A percentile compares a stretch with the other conserved stretches of the same genome.
Evolutionary conservation across 2,888 invertebrate species (phyloP).

Genomic region (Xestobium rufovillosum): DNA sequence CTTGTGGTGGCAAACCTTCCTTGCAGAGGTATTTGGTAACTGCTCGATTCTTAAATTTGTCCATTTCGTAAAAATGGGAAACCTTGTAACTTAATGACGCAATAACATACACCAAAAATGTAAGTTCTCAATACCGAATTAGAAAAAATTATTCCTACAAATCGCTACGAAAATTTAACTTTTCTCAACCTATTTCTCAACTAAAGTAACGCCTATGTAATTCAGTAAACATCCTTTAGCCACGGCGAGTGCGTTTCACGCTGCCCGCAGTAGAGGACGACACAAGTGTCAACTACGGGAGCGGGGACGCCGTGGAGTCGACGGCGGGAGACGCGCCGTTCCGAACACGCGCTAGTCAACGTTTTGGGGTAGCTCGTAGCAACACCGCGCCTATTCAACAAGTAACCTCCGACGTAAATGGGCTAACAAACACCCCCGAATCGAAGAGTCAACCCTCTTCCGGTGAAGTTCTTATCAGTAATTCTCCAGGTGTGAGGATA

Average conservation of each 20-base stretch:
- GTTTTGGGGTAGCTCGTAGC: too few relatives aligned
- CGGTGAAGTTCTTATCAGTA: conserved; percentile 30
- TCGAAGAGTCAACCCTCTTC: too few relatives aligned
- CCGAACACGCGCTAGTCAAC: conserved; percentile 32
- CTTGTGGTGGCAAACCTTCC: too few relatives aligned
- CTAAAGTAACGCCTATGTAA: conserved; percentile 4
- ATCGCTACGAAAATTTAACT: background rate
- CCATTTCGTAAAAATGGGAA: too few relatives aligned
- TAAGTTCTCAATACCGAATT: too few relatives aligned
- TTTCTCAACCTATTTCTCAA: background rate
- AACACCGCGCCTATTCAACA: conserved; percentile 23
- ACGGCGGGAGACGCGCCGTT: conserved; percentile 31
- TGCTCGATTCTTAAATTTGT: too few relatives aligned
- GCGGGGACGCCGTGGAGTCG: conserved; percentile 22
- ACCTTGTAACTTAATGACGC: too few relatives aligned
- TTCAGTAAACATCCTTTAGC: conserved; percentile 31
- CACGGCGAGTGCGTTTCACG: conserved; percentile 36
- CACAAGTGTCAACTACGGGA: conserved; percentile 16
- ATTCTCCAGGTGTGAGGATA: conserved; percentile 34
- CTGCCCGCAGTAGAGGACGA: conserved; percentile 35
- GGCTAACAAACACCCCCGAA: conserved; percentile 18
- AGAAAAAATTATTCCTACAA: too few relatives aligned
- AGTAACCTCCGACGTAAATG: conserved; percentile 18
- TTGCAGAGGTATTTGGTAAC: too few relatives aligned
- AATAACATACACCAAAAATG: too few relatives aligned